Base-by-base conservation (phyloP, 2,888 invertebrate genomes). In the Drosophila acutilabella region DNA sequence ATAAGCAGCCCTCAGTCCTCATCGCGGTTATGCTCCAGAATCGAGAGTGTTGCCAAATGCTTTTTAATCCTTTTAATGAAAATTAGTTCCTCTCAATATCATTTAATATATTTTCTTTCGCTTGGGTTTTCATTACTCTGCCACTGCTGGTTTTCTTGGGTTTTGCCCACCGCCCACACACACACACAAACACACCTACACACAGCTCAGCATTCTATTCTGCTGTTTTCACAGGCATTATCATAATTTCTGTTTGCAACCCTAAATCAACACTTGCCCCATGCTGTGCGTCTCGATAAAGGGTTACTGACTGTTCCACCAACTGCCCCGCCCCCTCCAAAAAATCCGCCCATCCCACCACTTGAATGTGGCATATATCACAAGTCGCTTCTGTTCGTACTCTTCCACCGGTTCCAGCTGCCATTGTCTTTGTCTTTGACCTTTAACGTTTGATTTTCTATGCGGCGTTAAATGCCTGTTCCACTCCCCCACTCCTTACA, bases 51-150 rank as follows among this genome's bases (percentile, higher is more conserved):
- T 60, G 72, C 78, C 76, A 80, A 74, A 85, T 86, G 81, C 85
- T 89, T 91, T 90, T 90, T 91, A 91, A 91, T 91, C 91, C 91
- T 88, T 91, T 91, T 91, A 90, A 91, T 90, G 89, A 89, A 90
- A 90, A 90, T 91, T 91, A 89, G 89, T 88, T 89, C 84, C 88
- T 86, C 89, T 89, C 89, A 89, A 86, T 90, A 89, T 83, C 89
- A 89, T 90, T 90, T 90, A 90, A 89, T 89, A 90, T 89, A 83
- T 89, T 83, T 89, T 81, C 85, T 81, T 89, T 81, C 74, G 84
- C 75, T 80, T 80, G 79, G 66, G 71, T 76, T 78, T 54, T 74
- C 70, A 68, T 81, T 71, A 64, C 62, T 44, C 45, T 36, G 48
- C 38, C 13, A 48, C 56, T 62, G 47, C 45, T 40, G 20, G 14